phyloP scores from a whole-genome alignment of 2,888 invertebrate genomes.

The Carterocephalus palaemon region DNA sequence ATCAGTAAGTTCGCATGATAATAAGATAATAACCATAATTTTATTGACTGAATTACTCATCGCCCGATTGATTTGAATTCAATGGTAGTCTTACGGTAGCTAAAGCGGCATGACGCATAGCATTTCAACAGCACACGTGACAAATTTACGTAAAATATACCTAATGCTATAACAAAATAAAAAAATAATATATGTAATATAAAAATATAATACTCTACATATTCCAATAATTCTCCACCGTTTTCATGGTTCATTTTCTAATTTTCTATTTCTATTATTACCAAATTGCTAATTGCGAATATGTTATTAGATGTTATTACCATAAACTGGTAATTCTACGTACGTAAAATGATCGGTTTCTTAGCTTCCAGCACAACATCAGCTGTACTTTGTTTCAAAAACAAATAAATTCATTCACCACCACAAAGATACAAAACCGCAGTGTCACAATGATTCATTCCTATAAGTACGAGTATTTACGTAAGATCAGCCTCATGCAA shows the following conservation, averaged over 20 bases:
- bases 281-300: no score
- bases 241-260: no score
- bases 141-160: not conserved
- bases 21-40: not conserved
- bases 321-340: no score
- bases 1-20: no score
- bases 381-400: slow-evolving; percentile 26
- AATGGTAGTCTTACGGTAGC: slow-evolving; percentile 9
- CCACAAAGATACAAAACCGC: slow-evolving; percentile 27
- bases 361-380: no score
- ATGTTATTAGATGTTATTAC: no score
- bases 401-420: slow-evolving; percentile 19
- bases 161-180: no score
- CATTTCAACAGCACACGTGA: slow-evolving; percentile 9
- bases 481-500: slow-evolving; percentile 31
- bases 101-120: slow-evolving; percentile 7
- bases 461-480: slow-evolving; percentile 27
- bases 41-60: slow-evolving; percentile 5
- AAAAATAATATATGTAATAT: no score
- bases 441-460: slow-evolving; percentile 29
- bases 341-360: no score
- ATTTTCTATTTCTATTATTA: no score
- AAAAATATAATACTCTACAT: no score
- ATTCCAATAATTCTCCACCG: no score
- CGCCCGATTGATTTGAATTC: slow-evolving; percentile 2